phyloP scores from a whole-genome alignment of 2,888 invertebrate genomes.

The Coelinius sp. region DNA sequence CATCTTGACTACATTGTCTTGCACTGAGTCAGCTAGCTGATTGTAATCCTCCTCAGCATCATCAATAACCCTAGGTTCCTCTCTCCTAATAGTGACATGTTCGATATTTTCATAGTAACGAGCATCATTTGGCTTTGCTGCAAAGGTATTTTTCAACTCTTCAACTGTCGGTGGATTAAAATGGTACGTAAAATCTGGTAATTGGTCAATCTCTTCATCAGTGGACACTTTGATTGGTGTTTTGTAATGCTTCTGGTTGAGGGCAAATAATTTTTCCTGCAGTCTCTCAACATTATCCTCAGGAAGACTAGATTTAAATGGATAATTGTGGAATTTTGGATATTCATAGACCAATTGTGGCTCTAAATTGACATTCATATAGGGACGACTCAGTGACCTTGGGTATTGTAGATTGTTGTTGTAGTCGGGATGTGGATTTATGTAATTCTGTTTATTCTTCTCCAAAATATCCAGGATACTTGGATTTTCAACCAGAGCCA shows the following conservation, averaged over 20 bases:
- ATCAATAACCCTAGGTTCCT: neutral
- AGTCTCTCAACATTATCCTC: slow-evolving; percentile 23
- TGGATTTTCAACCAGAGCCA: slow-evolving; percentile 48
- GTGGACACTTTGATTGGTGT: neutral
- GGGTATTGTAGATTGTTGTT: slow-evolving; percentile 39
- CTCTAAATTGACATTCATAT: slow-evolving; percentile 29
- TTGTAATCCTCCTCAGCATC: neutral
- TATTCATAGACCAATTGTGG: neutral
- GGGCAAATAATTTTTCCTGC: slow-evolving; percentile 26
- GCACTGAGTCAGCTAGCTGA: neutral
- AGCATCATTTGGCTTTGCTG: slow-evolving; percentile 68
- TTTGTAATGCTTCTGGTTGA: neutral
- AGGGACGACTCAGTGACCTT: slow-evolving; percentile 19
- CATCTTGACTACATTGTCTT: too few species aligned
- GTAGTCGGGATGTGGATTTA: slow-evolving; percentile 43
- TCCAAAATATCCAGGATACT: slow-evolving; percentile 48
- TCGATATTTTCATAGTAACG: slow-evolving; percentile 63
- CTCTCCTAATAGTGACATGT: slow-evolving; percentile 2
- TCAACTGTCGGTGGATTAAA: slow-evolving; percentile 54
- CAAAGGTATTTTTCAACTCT: slow-evolving; percentile 59
- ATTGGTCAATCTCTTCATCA: slow-evolving; percentile 27
- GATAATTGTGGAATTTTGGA: too few species aligned
- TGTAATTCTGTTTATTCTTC: slow-evolving; percentile 45
- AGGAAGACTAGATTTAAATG: neutral
- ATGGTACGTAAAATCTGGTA: slow-evolving; percentile 61